Evolutionary conservation across 2,888 invertebrate genomes (phyloP), one percentile per base, ranked within the genome.

Genomic region (Theristus sp.): DNA sequence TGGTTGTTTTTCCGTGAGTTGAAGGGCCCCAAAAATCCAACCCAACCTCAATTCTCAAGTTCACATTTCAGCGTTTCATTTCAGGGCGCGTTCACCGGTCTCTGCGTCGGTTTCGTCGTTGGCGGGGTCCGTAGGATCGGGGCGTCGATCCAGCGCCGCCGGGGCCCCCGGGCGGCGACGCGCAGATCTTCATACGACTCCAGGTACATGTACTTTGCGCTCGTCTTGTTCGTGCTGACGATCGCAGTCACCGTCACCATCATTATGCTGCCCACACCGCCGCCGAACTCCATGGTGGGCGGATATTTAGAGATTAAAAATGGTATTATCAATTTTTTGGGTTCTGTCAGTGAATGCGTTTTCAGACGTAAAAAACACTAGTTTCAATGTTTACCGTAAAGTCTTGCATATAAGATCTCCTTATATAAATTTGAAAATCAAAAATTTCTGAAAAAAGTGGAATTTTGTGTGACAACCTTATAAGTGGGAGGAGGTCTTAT

Each of bases 141-240:
- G 57, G 76, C 77, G 64, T 76, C 78, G 64, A 68, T 70, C 38
- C 77, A 75, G 64, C 67, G 66, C 0, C 73, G 73, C 61, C 77
- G 77, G 1, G 63, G 62, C 1, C 75, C 75, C 26, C 60, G 64
- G 10, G 66, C 62, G 38, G 78, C 79, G 63, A 63, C 59, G 2
- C 63, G 78, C 59, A 77, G 77, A 1, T 65, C 78, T 52, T 63
- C 77, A 24, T 61, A 68, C 6, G 69, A 71, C 46, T 64, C 77
- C 20, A 77, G 79, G 67, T 79, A 77, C 68, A 77, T 79, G 70
- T 78, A 79, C 67, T 78, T 78, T 67, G 77, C 79, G 13, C 69
- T 73, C 61, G 62, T 77, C 56, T 69, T 78, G 46, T 78, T 78
- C 67, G 71, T 72, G 68, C 56, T 75, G 46, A 75, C 76, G 20